These are phyloP conservation scores for Cettia cetti DNA, from an alignment of 2,113 vertebrate species.

Conservation along the genomic window DNA sequence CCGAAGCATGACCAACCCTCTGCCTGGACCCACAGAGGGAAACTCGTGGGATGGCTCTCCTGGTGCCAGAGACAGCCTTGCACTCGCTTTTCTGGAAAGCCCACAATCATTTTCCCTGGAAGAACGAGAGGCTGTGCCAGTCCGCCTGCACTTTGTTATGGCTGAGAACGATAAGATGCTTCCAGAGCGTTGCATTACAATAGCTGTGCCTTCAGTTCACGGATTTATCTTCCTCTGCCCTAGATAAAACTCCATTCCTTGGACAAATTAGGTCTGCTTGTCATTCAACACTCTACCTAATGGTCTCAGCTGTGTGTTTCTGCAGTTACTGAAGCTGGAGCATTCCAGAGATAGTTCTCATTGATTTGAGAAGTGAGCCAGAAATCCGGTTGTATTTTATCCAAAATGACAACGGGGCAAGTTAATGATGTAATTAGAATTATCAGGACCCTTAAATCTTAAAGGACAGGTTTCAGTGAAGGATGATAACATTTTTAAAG, in stretches of 20 bases:
- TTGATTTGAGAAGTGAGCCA: slow-evolving; percentile 44
- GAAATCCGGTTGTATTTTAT: slow-evolving; percentile 42
- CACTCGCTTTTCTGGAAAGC: neutral
- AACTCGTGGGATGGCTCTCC: neutral
- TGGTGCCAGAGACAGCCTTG: neutral
- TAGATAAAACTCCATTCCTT: slow-evolving; percentile 61
- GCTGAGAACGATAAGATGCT: slow-evolving; percentile 8
- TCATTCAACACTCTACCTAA: slow-evolving; percentile 61
- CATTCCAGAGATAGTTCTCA: slow-evolving; percentile 45
- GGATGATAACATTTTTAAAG: slow-evolving; percentile 60
- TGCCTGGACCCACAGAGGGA: neutral
- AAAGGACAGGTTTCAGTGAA: slow-evolving; percentile 44
- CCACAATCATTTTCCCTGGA: neutral
- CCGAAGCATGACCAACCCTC: neutral
- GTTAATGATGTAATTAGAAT: slow-evolving; percentile 67
- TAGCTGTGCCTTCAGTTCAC: neutral
- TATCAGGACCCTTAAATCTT: slow-evolving; percentile 59
- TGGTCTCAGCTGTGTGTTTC: slow-evolving; percentile 32
- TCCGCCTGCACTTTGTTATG: neutral
- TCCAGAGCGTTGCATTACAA: neutral
- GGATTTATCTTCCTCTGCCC: slow-evolving; percentile 50
- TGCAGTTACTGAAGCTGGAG: slow-evolving; percentile 4
- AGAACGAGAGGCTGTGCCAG: neutral
- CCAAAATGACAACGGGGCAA: slow-evolving; percentile 33
- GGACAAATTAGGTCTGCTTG: slow-evolving; percentile 59